Conservation (phyloP, 2,797 vertebrate genomes). For the Hoplostethus mediterraneus region DNA sequence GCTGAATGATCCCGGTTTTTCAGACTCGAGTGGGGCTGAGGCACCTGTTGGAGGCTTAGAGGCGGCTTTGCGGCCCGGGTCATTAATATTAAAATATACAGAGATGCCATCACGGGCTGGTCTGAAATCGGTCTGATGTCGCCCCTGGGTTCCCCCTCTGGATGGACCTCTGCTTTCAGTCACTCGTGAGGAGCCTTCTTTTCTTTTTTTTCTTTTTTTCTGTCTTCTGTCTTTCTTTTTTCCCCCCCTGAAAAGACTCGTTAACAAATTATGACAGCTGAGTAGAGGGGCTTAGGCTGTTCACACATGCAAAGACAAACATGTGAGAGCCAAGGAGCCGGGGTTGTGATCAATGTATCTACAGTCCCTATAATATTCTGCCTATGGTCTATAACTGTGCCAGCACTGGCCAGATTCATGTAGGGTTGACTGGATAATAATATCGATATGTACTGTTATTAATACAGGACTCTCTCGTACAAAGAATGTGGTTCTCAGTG, state of each 20-base stretch:
- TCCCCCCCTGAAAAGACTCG: conserved; percentile 83
- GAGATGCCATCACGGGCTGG: conserved; percentile 89
- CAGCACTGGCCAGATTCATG: neutral
- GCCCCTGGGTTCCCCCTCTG: conserved; percentile 83
- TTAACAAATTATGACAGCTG: conserved; percentile 92
- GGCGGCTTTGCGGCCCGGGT: conserved; percentile 76
- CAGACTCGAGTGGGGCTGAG: conserved; percentile 68
- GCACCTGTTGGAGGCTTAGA: conserved; percentile 85
- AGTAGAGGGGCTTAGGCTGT: conserved; percentile 83
- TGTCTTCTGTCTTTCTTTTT: conserved; percentile 78
- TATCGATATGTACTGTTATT: no score
- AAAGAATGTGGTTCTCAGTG: no score
- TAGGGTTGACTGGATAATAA: no score
- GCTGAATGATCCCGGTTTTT: conserved; percentile 71
- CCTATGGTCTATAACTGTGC: conserved; percentile 54
- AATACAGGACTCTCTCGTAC: no score
- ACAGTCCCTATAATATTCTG: conserved; percentile 66
- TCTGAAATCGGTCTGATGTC: conserved; percentile 91
- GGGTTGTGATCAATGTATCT: conserved; percentile 68
- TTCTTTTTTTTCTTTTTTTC: conserved; percentile 70
- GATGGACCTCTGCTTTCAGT: conserved; percentile 85
- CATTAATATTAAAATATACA: conserved; percentile 92
- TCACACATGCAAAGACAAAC: conserved; percentile 84
- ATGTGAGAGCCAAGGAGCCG: conserved; percentile 71
- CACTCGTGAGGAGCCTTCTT: conserved; percentile 82